Conservation (phyloP, 2,888 invertebrate genomes). For the Cantharis nigra region DNA sequence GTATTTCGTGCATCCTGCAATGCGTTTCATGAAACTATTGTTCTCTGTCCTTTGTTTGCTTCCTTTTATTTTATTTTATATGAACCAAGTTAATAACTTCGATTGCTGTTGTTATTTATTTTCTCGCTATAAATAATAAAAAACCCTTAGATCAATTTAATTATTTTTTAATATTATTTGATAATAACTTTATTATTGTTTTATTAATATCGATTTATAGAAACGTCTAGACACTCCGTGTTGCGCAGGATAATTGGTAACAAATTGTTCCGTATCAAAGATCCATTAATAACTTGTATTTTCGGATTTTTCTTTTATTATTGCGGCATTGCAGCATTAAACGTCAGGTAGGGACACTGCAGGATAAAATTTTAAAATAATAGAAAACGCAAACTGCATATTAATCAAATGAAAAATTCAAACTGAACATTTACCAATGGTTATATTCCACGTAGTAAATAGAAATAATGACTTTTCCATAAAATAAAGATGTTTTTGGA, state of each 20-base stretch:
- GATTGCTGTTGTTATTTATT: not conserved
- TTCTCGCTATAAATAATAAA: not conserved
- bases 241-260: not conserved
- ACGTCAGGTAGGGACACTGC: not conserved
- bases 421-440: not conserved
- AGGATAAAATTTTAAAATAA: not conserved
- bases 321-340: not conserved
- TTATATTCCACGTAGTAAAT: not conserved
- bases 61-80: too few relatives aligned
- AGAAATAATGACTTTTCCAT: not conserved
- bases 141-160: not conserved
- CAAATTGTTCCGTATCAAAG: not conserved
- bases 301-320: not conserved
- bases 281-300: not conserved
- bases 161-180: not conserved
- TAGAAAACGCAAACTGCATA: not conserved
- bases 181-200: not conserved
- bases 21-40: not conserved
- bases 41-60: not conserved
- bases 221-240: not conserved
- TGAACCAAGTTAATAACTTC: not conserved
- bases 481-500: not conserved
- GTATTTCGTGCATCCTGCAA: not conserved
- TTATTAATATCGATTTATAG: not conserved
- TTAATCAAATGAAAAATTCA: not conserved